These are phyloP conservation scores for Caenorhabditis angaria DNA, from an alignment of 2,888 invertebrate genomes.

Conservation along the genomic window DNA sequence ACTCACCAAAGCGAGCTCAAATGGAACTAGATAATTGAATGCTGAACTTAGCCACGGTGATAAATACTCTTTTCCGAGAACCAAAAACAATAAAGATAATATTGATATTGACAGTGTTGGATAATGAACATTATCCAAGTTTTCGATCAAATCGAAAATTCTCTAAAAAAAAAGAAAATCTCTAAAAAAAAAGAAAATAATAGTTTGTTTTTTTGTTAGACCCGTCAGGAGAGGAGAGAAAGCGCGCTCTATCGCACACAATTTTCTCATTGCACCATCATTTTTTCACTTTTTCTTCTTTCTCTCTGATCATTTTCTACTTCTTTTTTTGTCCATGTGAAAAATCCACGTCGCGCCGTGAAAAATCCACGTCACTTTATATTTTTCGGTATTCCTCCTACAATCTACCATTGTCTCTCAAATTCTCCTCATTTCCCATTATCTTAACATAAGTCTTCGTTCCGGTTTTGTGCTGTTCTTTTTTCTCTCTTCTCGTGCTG, in stretches of 20 bases:
- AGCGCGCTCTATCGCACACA: too few species aligned
- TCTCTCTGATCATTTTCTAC: too few species aligned
- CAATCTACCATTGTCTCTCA: slow-evolving; percentile 1
- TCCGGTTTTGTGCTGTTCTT: slow-evolving; percentile 34
- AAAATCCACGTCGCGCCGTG: too few species aligned
- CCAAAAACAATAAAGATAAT: slow-evolving; percentile 61
- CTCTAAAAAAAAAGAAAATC: slow-evolving; percentile 55
- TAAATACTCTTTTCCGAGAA: slow-evolving; percentile 63
- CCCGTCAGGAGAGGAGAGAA: too few species aligned
- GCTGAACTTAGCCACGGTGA: slow-evolving; percentile 67
- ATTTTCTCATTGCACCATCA: too few species aligned
- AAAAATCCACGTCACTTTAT: too few species aligned
- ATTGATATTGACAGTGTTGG: slow-evolving; percentile 62
- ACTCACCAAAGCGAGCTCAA: slow-evolving; percentile 64
- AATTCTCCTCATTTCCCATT: background rate
- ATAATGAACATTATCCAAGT: slow-evolving; percentile 51
- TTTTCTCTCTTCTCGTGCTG: background rate
- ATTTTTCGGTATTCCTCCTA: too few species aligned
- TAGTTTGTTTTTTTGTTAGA: too few species aligned
- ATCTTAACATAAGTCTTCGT: slow-evolving; percentile 7
- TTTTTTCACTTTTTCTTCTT: too few species aligned
- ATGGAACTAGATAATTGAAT: slow-evolving; percentile 70
- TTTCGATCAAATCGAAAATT: slow-evolving; percentile 56
- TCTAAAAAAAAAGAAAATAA: too few species aligned
- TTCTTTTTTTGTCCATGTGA: too few species aligned